Base-by-base conservation (phyloP, 2,888 invertebrate genomes). In the Aelia acuminata region DNA sequence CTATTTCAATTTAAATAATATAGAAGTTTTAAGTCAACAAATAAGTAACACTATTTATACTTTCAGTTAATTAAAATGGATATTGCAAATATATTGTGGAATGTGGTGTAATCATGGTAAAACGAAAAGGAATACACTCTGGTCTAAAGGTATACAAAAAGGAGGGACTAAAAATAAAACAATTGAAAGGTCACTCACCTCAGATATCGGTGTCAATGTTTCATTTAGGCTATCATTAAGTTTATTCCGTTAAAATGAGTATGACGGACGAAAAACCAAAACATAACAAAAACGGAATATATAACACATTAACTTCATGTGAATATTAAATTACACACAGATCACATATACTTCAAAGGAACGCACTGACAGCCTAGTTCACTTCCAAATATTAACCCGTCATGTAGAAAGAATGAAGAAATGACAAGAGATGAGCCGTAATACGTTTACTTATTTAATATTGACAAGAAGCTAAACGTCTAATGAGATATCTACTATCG, bases 101-200 rank as follows among this genome's bases (percentile, higher is more conserved):
- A 35, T 18, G 8, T 70, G 31, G 35, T 70, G 15, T 31, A 70
- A 70, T 35, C 31, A 35, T 15, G 1, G 18, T 35, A 70, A 70
- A 70, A 70, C 15, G 18, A 31, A 70, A 70, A 70, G 18, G 18
- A 35, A 70, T 31, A 31, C 5, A 70, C 31, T 35, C 31, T 20
- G 63, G 18, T 31, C 31, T 70, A 35, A 35, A 35, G 35, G 80
- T 75, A 80, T n/a, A 80, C 80, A 80, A 75, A 75, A 80, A 80
- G 80, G 20, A 47, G 43, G 43, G 80, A 80, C 43, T 80, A 80
- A 80, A 80, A 80, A 80, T 80, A 80, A 80, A 80, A 80, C 80
- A 80, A 80, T 80, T 80, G 43, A 80, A 15, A 80, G 80, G 39
- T 80, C 80, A 80, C 80, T 80, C 22, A 80, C 80, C 80, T 80